Percentiles rank a stretch among this genome's conserved stretches.
These are phyloP conservation scores for Chaetura pelagica DNA, from an alignment of 2,113 vertebrate species.

Conservation along the genomic window DNA sequence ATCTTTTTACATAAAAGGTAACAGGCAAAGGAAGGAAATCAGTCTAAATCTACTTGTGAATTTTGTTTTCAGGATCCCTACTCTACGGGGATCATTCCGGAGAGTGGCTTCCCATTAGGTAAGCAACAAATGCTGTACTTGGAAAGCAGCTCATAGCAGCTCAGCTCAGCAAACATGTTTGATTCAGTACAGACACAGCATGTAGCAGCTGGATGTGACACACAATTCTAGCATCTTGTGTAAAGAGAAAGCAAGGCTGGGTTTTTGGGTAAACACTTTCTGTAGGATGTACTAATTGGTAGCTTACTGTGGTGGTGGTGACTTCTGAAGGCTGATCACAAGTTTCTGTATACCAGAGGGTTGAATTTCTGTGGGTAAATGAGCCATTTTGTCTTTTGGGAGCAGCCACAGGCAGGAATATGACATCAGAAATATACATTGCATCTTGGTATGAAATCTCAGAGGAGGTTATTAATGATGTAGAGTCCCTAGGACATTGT, in stretches of 20 bases:
- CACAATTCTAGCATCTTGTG: background rate
- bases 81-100: background rate
- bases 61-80: constrained; percentile 35
- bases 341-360: background rate
- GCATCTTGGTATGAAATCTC: background rate
- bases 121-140: background rate
- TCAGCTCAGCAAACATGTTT: background rate
- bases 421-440: background rate
- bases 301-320: background rate
- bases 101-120: background rate
- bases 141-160: background rate
- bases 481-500: rapidly evolving
- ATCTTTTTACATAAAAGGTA: background rate
- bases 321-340: background rate
- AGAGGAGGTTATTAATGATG: too few species aligned
- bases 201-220: background rate
- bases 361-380: background rate
- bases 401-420: background rate
- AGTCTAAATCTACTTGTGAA: background rate
- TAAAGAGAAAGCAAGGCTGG: background rate
- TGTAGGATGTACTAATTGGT: background rate
- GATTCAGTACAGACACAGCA: rapidly evolving
- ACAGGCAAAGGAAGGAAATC: background rate
- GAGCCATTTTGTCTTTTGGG: background rate
- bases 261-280: background rate